Conservation (phyloP, 2,113 vertebrate genomes). For the Onychorhynchus coronatus region DNA sequence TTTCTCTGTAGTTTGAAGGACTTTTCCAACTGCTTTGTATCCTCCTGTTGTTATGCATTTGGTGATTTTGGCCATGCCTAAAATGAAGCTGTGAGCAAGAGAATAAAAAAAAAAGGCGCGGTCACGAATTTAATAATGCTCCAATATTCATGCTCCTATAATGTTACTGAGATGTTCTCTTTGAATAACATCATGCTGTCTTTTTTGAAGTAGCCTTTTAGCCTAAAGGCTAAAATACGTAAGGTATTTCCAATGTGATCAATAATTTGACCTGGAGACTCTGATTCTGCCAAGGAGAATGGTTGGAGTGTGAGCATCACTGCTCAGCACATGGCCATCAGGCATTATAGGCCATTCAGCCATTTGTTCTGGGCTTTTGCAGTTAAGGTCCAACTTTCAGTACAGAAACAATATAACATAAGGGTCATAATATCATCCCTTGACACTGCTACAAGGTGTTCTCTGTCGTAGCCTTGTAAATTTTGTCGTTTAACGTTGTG, state of each 20-base stretch:
- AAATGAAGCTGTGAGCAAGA: neutral
- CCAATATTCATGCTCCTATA: neutral
- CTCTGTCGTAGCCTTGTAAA: neutral
- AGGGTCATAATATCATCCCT: neutral
- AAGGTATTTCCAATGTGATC: neutral
- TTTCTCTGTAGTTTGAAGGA: neutral
- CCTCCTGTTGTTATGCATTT: neutral
- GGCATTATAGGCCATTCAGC: neutral
- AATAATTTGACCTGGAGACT: neutral
- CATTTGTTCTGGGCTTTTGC: neutral
- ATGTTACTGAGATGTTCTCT: neutral
- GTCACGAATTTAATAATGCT: neutral
- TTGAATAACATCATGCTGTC: neutral
- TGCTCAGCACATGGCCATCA: neutral
- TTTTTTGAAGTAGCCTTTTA: neutral
- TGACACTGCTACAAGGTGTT: neutral
- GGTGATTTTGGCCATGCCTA: neutral
- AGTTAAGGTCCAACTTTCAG: neutral
- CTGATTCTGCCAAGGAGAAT: neutral
- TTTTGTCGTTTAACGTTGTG: neutral
- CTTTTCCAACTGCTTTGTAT: neutral
- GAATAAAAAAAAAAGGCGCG: neutral
- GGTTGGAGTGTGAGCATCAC: fast-evolving
- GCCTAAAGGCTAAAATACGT: neutral
- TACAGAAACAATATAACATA: neutral